phyloP scores from a whole-genome alignment of 2,797 vertebrate species.

The Parauchenoglanis punctatus region DNA sequence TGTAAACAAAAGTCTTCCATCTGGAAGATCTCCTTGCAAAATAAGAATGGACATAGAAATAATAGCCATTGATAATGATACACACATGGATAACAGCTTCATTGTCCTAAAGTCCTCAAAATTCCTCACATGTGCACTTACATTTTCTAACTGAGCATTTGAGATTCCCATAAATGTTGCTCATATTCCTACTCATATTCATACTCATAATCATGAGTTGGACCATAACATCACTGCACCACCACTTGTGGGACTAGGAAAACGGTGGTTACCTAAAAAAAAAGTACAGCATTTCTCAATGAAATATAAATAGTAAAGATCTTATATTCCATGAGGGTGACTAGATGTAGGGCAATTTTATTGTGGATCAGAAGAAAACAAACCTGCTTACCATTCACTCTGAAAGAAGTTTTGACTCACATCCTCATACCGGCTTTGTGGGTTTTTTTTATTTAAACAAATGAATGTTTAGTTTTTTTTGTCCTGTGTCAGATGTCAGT shows the following conservation, averaged over 20 bases:
- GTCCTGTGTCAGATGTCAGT: not conserved
- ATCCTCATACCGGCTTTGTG: not conserved
- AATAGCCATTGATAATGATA: not conserved
- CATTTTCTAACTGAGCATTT: not conserved
- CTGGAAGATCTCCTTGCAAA: conserved; percentile 27
- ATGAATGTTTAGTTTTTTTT: not conserved
- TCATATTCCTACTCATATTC: not conserved
- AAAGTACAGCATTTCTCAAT: not conserved
- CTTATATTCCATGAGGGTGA: not conserved
- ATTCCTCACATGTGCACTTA: not conserved
- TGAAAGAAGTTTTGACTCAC: not conserved
- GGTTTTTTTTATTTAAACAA: not conserved
- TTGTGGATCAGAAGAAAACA: not conserved
- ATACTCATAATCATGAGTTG: not conserved
- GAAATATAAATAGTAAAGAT: not conserved
- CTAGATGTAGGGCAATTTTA: not conserved
- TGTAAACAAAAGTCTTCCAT: conserved; percentile 41
- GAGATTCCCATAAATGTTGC: not conserved
- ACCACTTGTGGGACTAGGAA: not conserved
- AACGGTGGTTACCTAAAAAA: not conserved
- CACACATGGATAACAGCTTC: not conserved
- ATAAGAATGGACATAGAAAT: not conserved
- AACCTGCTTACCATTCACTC: not conserved
- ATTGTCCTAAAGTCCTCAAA: not conserved
- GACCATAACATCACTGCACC: not conserved